Evolutionary conservation across 1,140 invertebrate genomes (phyloP), one percentile per base, ranked within the genome.

Genomic region (Tyrophagus putrescentiae): DNA sequence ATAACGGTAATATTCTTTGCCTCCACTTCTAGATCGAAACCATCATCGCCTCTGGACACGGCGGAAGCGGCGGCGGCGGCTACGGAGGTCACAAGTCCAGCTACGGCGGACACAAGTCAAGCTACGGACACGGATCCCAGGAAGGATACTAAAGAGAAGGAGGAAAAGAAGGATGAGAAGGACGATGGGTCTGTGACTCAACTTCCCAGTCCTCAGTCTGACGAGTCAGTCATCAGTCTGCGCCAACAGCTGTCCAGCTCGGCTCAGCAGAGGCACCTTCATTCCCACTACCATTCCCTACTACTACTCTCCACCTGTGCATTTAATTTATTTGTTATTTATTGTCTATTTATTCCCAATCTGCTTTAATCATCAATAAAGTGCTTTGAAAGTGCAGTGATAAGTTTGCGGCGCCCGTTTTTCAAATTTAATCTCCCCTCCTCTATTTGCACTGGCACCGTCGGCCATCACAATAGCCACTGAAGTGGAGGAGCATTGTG

Each of bases 41-140:
- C n/a, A n/a, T n/a, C n/a, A n/a, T n/a, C n/a, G n/a, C n/a, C n/a
- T 32, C 21, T 18, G 60, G 57, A 21, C 5, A 60, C 9, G 57
- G 57, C 3, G 16, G 33, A 18, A 27, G 34, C 33, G 57, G 57
- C 45, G n/a, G 11, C 7, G 34, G 31, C 16, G 33, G 56, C 29
- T 9, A 11, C 31, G 56, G 56, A 1, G 11, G 18, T 16, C 34
- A 50, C 11, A 25, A 2, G 31, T 3, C 13, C 21, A 23, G n/a
- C n/a, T 13, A 39, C 13, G 13, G 21, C 21, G 36, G 36, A 13
- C 36, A 39, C 36, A 39, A 39, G 21, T 39, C 36, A 39, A 13
- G 21, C 36, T 39, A 39, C 13, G 21, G 36, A 13, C 13, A 39
- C 21, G 13, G 36, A 39, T 39, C 21, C 36, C 36, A 42, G 6